Evolutionary conservation across 2,888 invertebrate species (phyloP), one percentile per base, ranked within the genome.

Genomic region (Venustoraphidia nigricollis): DNA sequence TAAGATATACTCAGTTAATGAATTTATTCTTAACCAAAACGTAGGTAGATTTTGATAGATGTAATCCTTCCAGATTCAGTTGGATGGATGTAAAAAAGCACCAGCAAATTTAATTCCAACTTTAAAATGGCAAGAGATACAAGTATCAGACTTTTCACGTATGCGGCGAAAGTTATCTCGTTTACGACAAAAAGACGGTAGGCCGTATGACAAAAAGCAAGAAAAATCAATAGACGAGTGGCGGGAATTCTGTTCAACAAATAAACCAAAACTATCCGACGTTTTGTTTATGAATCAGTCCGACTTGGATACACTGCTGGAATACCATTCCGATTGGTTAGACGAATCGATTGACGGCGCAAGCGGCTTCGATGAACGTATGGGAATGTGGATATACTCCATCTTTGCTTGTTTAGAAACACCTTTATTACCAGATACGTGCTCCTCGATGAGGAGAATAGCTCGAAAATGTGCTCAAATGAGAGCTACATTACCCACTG

Each of bases 381-480:
- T 72, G 56, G 82, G 82, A 27, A 70, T 70, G 59, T 86, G 86
- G 86, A 69, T 85, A 27, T 85, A 81, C 66, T 74, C 82, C 1
- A 65, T 84, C 44, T 60, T 86, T 44, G 73, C 75, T 8, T 75
- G 76, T 52, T 63, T 80, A 36, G 77, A 80, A 58, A 71, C 76
- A 51, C 85, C 86, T 1, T 63, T 85, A 9, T 68, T 75, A 41
- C 80, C 83, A 2, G 80, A 82, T 51, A 74, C 76, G n/a, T 77
- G 75, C 59, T 74, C 77, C 39, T 69, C 75, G 50, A 61, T 86
- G 44, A 71, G 86, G 53, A 67, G 70, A 41, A 63, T 86, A 52
- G 79, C 82, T 11, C 73, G 81, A 57, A 68, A 68, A 53, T 83
- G 82, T 64, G 71, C 73, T 37, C 61, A 68, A 56, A 69, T 77